Evolutionary conservation across 2,113 vertebrate genomes (phyloP), one percentile per base, ranked within the genome.

Genomic region (Saccopteryx leptura): DNA sequence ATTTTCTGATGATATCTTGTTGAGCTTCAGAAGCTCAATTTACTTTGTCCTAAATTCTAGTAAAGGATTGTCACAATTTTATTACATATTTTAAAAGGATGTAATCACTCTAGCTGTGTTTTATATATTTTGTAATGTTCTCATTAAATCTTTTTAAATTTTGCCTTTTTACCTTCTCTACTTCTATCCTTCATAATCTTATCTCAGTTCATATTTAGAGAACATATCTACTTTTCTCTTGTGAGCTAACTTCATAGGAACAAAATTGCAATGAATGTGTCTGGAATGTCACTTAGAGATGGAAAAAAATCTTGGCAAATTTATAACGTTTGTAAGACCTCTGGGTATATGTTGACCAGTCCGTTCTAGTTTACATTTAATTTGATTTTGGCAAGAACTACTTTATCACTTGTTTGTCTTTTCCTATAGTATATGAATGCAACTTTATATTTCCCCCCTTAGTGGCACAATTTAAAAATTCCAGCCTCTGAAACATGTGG

Each of bases 331-430:
- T 92, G 2, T 21, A 94, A 92, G 81, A 69, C 12, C 33, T 94
- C 87, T 74, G 17, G 9, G 17, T 95, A 39, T 71, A 63, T 90
- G 9, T 93, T 63, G 60, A 28, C 58, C 90, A 63, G 52, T 75
- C 82, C 74, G 23, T 94, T 95, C 10, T 79, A 26, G 39, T 92
- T 95, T 88, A 84, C 21, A n/a, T 61, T 33, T 68, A 31, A 81
- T 94, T 95, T 94, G 78, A 92, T 81, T 94, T 94, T 94, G 56
- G 48, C 65, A 33, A 78, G 93, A 92, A 71, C 19, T n/a, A 88
- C 85, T 85, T 92, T 56, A 65, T 24, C 79, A 61, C 23, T 93
- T 91, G 95, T 66, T 28, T 84, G 1, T 86, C 65, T 71, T 91
- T 96, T 87, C 74, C 28, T 65, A 0, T 68, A 82, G 61, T 4